Conservation (phyloP, 2,797 vertebrate species). For the Onychomys arenicola region DNA sequence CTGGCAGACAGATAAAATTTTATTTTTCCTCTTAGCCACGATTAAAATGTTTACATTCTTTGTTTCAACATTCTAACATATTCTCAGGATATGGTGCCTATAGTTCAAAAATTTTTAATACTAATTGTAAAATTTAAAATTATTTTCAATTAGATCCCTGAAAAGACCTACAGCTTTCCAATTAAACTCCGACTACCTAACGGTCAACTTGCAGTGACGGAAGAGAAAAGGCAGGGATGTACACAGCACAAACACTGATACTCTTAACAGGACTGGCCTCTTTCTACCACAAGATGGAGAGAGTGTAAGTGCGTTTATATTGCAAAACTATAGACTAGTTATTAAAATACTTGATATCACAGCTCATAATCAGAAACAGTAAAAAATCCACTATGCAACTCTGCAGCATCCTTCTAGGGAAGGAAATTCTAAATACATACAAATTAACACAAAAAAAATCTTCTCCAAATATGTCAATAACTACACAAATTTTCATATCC, state of each 20-base stretch:
- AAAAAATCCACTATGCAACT: background rate
- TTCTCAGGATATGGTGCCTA: background rate
- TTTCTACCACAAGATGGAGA: conserved; percentile 83
- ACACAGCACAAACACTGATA: background rate
- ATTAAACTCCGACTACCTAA: background rate
- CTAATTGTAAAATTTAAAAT: conserved; percentile 38
- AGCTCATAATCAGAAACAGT: background rate
- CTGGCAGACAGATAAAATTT: background rate
- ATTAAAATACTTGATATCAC: conserved; percentile 29
- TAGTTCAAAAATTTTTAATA: conserved; percentile 24
- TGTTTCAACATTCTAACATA: conserved; percentile 33
- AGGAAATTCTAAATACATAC: conserved; percentile 17
- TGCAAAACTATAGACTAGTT: background rate
- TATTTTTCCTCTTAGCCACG: conserved; percentile 3
- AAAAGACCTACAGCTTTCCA: conserved; percentile 34
- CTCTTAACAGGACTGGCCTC: background rate
- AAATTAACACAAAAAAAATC: background rate
- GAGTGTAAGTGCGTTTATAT: conserved; percentile 76
- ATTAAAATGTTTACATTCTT: conserved; percentile 34
- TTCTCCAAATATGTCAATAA: conserved; percentile 53
- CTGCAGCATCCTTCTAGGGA: background rate
- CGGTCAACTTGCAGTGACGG: background rate
- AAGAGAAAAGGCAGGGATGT: background rate
- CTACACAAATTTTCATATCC: conserved; percentile 3
- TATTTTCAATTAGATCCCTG: conserved; percentile 2